These are phyloP conservation scores for Paelopatides confundens DNA, from an alignment of 53 echinoderm and acorn worm species.

Conservation along the genomic window DNA sequence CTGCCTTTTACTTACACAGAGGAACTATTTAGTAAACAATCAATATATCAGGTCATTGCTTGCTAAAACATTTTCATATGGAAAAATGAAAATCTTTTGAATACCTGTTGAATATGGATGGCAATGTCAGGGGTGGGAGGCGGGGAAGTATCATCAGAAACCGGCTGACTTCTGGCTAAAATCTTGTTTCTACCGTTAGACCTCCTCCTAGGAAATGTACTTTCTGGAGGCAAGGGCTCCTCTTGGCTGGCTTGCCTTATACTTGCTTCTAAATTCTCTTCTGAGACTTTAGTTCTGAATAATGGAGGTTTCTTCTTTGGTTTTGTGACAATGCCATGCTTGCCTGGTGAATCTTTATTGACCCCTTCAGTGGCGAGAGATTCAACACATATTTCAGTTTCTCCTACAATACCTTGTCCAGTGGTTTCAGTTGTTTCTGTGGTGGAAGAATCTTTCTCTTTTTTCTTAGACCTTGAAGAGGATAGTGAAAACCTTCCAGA, in stretches of 20 bases:
- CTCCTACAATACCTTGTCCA: neutral
- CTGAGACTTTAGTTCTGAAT: slow-evolving; percentile 35
- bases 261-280: slow-evolving; percentile 37
- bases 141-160: slow-evolving; percentile 91
- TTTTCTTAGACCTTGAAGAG: neutral
- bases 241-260: slow-evolving; percentile 89
- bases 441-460: neutral
- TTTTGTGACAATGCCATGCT: neutral
- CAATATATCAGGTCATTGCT: too few species aligned
- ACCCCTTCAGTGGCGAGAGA: neutral
- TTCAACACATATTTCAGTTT: neutral
- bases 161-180: slow-evolving; percentile 82
- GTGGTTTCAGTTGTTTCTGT: neutral
- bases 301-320: slow-evolving; percentile 41
- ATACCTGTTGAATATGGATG: slow-evolving; percentile 52
- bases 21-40: too few species aligned
- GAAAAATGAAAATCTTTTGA: too few species aligned
- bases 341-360: neutral
- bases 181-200: slow-evolving; percentile 76
- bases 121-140: slow-evolving; percentile 88
- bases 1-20: too few species aligned
- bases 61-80: too few species aligned
- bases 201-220: slow-evolving; percentile 58
- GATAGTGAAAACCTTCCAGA: neutral
- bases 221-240: slow-evolving; percentile 67